Conservation (phyloP, 2,113 vertebrate species). For the Nothocercus julius region DNA sequence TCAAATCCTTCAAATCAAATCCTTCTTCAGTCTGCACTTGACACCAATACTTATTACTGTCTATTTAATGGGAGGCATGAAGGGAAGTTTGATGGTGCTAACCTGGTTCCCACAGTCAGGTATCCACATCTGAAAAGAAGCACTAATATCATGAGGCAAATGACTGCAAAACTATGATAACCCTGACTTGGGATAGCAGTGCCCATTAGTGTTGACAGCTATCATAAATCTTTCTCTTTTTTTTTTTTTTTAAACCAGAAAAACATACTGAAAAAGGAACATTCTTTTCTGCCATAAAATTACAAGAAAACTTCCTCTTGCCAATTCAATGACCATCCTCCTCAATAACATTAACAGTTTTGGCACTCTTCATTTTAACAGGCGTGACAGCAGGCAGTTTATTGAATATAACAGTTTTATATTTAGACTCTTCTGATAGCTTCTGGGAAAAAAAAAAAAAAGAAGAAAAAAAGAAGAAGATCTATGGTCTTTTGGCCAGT, state of each 20-base stretch:
- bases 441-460: conserved; percentile 21
- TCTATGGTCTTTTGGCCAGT: not conserved
- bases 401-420: not conserved
- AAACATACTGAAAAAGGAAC: not conserved
- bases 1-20: too few relatives aligned
- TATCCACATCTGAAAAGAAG: not conserved
- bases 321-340: not conserved
- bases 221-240: not conserved
- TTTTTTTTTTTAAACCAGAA: not conserved
- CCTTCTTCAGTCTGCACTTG: not conserved
- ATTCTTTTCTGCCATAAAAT: not conserved
- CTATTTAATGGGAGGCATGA: not conserved
- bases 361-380: not conserved
- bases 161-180: not conserved
- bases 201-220: not conserved
- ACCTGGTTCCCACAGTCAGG: not conserved
- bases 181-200: not conserved
- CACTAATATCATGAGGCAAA: not conserved
- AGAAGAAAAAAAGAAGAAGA: too few relatives aligned
- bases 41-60: not conserved
- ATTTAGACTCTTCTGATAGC: not conserved
- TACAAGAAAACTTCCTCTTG: not conserved
- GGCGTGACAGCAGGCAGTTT: not conserved
- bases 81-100: not conserved
- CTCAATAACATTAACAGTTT: not conserved